Percentiles rank a stretch among this genome's conserved stretches.
These are phyloP conservation scores for Lutraria lutraria DNA, from an alignment of 2,888 invertebrate species.

Conservation along the genomic window DNA sequence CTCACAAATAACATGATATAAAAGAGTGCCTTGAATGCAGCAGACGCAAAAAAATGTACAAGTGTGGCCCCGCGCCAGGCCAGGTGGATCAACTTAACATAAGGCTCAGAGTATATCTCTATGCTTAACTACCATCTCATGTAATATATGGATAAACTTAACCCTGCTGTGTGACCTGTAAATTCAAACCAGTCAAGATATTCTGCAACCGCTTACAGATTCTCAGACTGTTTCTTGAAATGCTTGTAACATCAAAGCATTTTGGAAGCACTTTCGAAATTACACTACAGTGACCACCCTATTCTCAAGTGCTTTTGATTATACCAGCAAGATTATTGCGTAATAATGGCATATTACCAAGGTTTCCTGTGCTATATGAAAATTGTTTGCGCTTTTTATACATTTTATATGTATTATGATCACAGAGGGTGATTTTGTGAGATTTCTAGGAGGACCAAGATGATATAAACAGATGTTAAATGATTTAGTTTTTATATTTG, in stretches of 20 bases:
- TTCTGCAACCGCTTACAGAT: conserved; percentile 46
- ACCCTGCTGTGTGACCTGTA: conserved; percentile 59
- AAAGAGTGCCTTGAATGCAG: conserved; percentile 35
- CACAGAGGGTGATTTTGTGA: conserved; percentile 49
- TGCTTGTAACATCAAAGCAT: conserved; percentile 61
- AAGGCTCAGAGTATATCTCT: conserved; percentile 43
- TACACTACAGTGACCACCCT: conserved; percentile 65
- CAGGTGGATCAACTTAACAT: conserved; percentile 66
- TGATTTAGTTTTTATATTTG: conserved; percentile 32
- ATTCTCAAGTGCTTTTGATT: conserved; percentile 59
- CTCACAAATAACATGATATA: conserved; percentile 37
- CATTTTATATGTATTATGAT: conserved; percentile 48
- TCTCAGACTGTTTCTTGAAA: conserved; percentile 53
- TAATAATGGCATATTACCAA: conserved; percentile 61
- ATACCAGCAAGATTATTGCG: conserved; percentile 54
- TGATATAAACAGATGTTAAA: conserved; percentile 44
- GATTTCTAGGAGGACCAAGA: conserved; percentile 25
- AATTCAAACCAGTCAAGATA: conserved; percentile 62
- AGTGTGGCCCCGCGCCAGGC: conserved; percentile 63
- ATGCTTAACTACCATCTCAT: conserved; percentile 51
- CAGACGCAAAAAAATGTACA: conserved; percentile 46
- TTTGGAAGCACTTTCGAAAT: conserved; percentile 51
- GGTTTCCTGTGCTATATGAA: conserved; percentile 33
- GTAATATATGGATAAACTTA: conserved; percentile 59
- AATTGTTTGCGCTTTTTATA: conserved; percentile 37